Conservation (phyloP, 2,888 invertebrate species). For the Drosophila anomalata region DNA sequence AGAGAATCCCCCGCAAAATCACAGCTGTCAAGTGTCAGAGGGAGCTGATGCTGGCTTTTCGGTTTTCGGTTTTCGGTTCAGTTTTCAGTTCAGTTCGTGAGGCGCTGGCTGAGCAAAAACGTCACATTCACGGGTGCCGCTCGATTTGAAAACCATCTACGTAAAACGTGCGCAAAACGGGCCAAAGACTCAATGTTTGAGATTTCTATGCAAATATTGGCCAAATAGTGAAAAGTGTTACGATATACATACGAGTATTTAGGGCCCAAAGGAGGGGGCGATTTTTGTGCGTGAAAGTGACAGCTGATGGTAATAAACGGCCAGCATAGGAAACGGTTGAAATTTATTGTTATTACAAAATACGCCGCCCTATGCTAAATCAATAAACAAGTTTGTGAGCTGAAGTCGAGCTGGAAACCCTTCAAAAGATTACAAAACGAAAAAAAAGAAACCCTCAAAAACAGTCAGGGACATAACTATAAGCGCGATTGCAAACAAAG, state of each 20-base stretch:
- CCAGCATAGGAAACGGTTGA: conserved; percentile 27
- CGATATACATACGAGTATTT: not conserved
- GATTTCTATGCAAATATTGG: not conserved
- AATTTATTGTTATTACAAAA: conserved; percentile 21
- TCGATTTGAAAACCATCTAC: conserved; percentile 4
- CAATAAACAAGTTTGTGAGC: conserved; percentile 41
- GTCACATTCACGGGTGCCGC: conserved; percentile 47
- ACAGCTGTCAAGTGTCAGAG: conserved; percentile 64
- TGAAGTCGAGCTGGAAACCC: not conserved
- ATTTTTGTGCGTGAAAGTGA: conserved; percentile 20
- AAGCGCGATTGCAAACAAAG: conserved; percentile 28
- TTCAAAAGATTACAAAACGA: not conserved
- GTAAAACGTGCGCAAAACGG: conserved; percentile 33
- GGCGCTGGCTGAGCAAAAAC: conserved; percentile 74
- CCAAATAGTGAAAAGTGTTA: conserved; percentile 16
- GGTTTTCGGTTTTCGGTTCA: conserved; percentile 20
- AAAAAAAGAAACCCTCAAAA: conserved; percentile 4
- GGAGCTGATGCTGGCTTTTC: conserved; percentile 68
- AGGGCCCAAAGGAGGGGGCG: not conserved
- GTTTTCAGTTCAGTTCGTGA: conserved; percentile 69
- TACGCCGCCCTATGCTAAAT: conserved; percentile 27
- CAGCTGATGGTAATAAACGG: conserved; percentile 45
- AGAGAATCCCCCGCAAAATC: conserved; percentile 46
- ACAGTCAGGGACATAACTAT: conserved; percentile 20
- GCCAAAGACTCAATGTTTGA: conserved; percentile 10